phyloP scores from a whole-genome alignment of 2,888 invertebrate genomes.

The Drosophila anomalata region DNA sequence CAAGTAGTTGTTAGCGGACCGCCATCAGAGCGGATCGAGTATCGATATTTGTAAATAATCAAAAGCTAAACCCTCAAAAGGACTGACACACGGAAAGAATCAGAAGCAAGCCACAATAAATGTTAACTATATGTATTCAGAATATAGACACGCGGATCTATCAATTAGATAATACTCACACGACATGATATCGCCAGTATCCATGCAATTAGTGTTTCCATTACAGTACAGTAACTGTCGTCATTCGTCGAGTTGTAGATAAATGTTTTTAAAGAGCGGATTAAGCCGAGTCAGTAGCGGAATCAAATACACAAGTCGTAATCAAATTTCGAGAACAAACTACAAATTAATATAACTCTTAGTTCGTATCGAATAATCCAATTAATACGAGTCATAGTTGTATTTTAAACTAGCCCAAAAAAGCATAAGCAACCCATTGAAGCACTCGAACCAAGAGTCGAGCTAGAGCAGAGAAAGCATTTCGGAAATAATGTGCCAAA shows the following conservation, averaged over 20 bases:
- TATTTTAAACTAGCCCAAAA: conserved; percentile 73
- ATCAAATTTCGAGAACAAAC: conserved; percentile 70
- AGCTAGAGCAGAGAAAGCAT: conserved; percentile 55
- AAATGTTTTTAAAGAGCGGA: conserved; percentile 70
- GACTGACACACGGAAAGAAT: conserved; percentile 59
- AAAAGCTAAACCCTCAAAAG: conserved; percentile 46
- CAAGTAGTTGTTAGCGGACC: conserved; percentile 62
- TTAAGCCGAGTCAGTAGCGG: conserved; percentile 35
- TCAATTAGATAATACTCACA: conserved; percentile 53
- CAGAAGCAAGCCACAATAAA: conserved; percentile 54
- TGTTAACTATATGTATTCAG: conserved; percentile 80
- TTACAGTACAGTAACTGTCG: conserved; percentile 67
- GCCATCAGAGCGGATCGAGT: conserved; percentile 7
- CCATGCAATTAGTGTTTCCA: conserved; percentile 65
- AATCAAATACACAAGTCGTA: conserved; percentile 74
- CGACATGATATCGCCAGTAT: conserved; percentile 57
- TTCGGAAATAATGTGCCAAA: conserved; percentile 83
- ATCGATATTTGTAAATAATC: conserved; percentile 44
- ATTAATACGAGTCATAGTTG: conserved; percentile 59
- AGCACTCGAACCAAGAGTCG: conserved; percentile 25
- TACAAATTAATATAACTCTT: conserved; percentile 63
- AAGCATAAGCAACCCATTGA: conserved; percentile 42
- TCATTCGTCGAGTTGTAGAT: conserved; percentile 76
- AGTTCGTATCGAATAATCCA: conserved; percentile 61
- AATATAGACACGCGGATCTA: conserved; percentile 65